Percentiles rank a stretch among this genome's conserved stretches.
These are phyloP conservation scores for Stegodyphus mimosarum DNA, from an alignment of 1,140 invertebrate species.

Conservation along the genomic window DNA sequence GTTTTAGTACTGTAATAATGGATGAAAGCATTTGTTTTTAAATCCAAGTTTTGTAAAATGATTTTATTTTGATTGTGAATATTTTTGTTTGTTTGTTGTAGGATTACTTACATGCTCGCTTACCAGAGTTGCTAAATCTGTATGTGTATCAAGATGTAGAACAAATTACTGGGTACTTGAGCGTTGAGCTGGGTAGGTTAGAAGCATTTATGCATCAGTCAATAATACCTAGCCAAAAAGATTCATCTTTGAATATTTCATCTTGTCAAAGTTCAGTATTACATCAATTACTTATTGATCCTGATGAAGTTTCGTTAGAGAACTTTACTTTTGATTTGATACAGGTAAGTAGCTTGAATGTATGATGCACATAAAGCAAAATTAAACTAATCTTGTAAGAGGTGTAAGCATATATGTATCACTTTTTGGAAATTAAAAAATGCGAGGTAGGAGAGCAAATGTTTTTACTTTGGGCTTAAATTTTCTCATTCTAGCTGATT, in stretches of 20 bases:
- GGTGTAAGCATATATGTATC: too few species aligned
- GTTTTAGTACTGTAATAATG: too few species aligned
- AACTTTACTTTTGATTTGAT: slow-evolving; percentile 74
- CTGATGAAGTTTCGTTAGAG: slow-evolving; percentile 75
- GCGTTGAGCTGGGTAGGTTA: slow-evolving; percentile 75
- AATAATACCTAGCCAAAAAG: slow-evolving; percentile 70
- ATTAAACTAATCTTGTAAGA: too few species aligned
- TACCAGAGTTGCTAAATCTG: slow-evolving; percentile 73
- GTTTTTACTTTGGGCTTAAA: too few species aligned
- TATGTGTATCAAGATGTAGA: slow-evolving; percentile 74
- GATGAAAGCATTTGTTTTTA: too few species aligned
- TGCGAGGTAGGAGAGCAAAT: too few species aligned
- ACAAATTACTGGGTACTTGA: slow-evolving; percentile 72
- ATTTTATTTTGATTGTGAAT: neutral
- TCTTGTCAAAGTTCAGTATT: slow-evolving; percentile 75
- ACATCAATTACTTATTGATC: slow-evolving; percentile 74
- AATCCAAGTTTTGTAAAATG: neutral
- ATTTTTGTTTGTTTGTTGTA: slow-evolving; percentile 62
- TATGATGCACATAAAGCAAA: neutral
- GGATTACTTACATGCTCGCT: slow-evolving; percentile 72
- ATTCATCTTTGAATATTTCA: slow-evolving; percentile 72
- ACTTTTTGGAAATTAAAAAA: too few species aligned
- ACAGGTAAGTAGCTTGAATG: slow-evolving; percentile 69
- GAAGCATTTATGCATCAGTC: slow-evolving; percentile 74
- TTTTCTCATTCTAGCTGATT: too few species aligned